Evolutionary conservation across 2,113 vertebrate genomes (phyloP), one percentile per base, ranked within the genome.

Genomic region (Tachycineta bicolor): DNA sequence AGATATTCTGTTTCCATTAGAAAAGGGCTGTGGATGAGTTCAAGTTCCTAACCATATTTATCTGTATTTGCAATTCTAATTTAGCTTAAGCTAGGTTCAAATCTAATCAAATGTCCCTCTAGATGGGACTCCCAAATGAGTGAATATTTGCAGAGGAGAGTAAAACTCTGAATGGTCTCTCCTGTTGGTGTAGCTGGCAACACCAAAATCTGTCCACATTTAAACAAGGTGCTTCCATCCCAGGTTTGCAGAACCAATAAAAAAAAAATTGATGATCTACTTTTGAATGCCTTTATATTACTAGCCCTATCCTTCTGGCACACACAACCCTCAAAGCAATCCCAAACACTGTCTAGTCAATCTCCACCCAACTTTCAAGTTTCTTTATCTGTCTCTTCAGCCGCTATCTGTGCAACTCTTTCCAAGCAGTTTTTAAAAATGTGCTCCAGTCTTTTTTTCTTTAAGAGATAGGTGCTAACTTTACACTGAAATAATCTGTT

Each of bases 31-130:
- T 68, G 81, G 56, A 60, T 4, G 1, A 63, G 4, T 43, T 56
- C 10, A 15, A 33, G 26, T 63, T 76, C 73, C 59, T 74, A 93
- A 83, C 8, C 12, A 12, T 62, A 55, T 88, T 88, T 67, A 44
- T 81, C 52, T 81, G 16, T 52, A 81, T 83, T 94, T 96, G 31
- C 47, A 90, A 64, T 77, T 91, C 37, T 37, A 87, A 9, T 77
- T 90, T 53, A 73, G 10, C 33, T 69, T 70, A 74, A 37, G 25
- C 25, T 83, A 44, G 26, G 41, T 56, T 82, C 29, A 60, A 25
- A 23, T 74, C 22, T 59, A 33, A 63, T 50, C 43, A 81, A 81
- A 90, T 23, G 6, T 47, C 11, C 39, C 20, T 1, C 19, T 69
- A 62, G 31, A 49, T 44, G 12, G 53, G 49, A 49, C 19, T 28